A percentile compares a stretch with the other conserved stretches of the same genome.
Conservation (phyloP, 2,797 vertebrate genomes). For the Scomberomorus guttatus region DNA sequence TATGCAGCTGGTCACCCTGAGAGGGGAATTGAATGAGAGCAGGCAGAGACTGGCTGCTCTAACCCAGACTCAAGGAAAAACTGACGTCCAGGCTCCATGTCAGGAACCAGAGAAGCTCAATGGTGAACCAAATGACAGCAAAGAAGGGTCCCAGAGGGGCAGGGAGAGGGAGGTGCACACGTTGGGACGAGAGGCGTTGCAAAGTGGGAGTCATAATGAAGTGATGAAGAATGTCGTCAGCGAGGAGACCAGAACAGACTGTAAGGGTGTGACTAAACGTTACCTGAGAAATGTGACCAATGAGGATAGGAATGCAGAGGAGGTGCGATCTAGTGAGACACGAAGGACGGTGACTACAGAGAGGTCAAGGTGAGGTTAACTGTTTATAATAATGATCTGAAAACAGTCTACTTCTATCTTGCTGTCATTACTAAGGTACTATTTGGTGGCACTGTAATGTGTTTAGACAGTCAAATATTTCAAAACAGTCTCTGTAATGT, state of each 20-base stretch:
- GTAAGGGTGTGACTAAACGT: conserved; percentile 70
- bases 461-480: conserved; percentile 2
- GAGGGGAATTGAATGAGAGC: conserved; percentile 79
- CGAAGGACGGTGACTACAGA: conserved; percentile 65
- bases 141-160: conserved; percentile 54
- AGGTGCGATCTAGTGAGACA: conserved; percentile 55
- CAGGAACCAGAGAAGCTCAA: conserved; percentile 55
- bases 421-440: neutral
- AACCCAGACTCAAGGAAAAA: conserved; percentile 40
- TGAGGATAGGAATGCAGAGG: conserved; percentile 69
- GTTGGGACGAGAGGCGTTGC: conserved; percentile 50
- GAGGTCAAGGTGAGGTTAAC: conserved; percentile 82
- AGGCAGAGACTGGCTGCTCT: conserved; percentile 64
- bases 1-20: conserved; percentile 74
- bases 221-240: conserved; percentile 41
- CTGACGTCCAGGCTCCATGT: conserved; percentile 17
- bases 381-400: neutral
- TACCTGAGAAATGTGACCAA: conserved; percentile 79
- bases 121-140: conserved; percentile 45
- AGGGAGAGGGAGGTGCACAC: conserved; percentile 55
- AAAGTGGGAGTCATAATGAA: conserved; percentile 51
- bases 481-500: neutral
- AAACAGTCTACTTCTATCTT: neutral
- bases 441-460: neutral
- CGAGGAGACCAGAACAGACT: conserved; percentile 54